Conservation (phyloP, 2,113 vertebrate genomes). For the Pygoscelis antarcticus region DNA sequence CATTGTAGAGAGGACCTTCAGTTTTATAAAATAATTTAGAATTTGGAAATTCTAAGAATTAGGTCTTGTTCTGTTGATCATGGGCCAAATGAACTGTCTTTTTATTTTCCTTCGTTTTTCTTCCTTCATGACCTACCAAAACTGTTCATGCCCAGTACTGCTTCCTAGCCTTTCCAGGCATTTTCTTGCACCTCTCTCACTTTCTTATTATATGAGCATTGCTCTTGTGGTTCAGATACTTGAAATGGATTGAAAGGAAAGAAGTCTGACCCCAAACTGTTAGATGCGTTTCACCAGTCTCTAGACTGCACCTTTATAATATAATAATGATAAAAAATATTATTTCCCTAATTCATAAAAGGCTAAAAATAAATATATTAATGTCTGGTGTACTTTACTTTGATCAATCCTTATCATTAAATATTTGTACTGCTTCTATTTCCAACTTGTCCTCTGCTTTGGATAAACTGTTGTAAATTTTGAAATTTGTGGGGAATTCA, state of each 20-base stretch:
- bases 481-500: not conserved
- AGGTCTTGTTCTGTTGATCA: not conserved
- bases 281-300: not conserved
- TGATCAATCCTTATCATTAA: not conserved
- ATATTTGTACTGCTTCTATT: not conserved
- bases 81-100: not conserved
- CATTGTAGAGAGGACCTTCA: accelerated
- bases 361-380: not conserved
- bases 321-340: not conserved
- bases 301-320: not conserved
- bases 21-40: not conserved
- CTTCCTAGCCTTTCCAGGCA: not conserved
- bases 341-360: not conserved
- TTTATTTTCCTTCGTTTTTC: not conserved
- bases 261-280: not conserved
- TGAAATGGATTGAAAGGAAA: not conserved
- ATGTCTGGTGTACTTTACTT: not conserved
- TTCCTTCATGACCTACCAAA: not conserved
- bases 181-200: not conserved
- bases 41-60: not conserved
- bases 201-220: not conserved
- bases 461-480: not conserved
- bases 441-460: not conserved
- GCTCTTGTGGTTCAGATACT: not conserved
- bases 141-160: not conserved